Base-by-base conservation (phyloP, 2,888 invertebrate genomes). In the Colostygia pectinataria region DNA sequence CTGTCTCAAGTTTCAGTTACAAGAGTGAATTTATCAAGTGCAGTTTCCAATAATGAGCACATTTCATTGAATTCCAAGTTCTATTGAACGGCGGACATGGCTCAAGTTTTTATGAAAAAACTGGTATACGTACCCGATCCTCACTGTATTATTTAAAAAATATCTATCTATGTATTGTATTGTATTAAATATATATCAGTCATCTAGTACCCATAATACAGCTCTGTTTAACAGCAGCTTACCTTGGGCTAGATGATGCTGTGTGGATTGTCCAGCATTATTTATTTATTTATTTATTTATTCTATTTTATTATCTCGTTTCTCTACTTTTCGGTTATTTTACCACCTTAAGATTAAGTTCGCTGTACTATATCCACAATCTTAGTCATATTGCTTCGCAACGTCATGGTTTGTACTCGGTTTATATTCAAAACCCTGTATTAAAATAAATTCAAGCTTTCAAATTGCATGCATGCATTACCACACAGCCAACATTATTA, bases 1-100 rank as follows among this genome's bases (percentile, higher is more conserved):
- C 54, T 52, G 54, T 56, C 59, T 59, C 57, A 56, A 58, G 54
- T 59, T 62, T 53, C 59, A 55, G 56, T 55, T 58, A 54, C 57
- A 51, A 46, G 47, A 58, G 53, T 63, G 48, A 62, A 65, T 63
- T 56, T 61, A 59, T 65, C 59, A 62, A 67, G 59, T 59, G 58
- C 60, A 59, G 57, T 64, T 65, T 60, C 58, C 57, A 56, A 60
- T 69, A 71, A 68, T 68, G 64, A 71, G 62, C 57, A 59, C 59
- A 65, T 67, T 68, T 70, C 53, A 65, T 68, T 69, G 64, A 71
- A 70, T 68, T 64, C 63, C 59, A 59, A 67, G 63, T 64, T 56
- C 64, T 63, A 69, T 71, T 66, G 65, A 66, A 55, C 45, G 43
- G 49, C 58, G 40, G 57, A 62, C 55, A 64, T 66, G 62, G 61